Conservation (phyloP, 2,888 invertebrate genomes). For the Melinopterus prodromus region DNA sequence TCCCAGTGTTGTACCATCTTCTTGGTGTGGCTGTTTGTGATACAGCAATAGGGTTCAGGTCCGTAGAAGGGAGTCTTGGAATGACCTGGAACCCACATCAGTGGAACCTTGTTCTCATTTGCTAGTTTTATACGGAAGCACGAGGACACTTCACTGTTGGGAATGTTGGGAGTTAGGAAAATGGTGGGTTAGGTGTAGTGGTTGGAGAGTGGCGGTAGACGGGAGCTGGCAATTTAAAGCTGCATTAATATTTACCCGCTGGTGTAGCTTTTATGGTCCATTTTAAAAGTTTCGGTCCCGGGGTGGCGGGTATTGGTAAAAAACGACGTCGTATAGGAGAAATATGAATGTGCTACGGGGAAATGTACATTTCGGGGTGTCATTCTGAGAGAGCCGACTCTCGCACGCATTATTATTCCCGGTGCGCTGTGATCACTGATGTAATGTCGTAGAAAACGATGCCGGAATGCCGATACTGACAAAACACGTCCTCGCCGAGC, state of each 20-base stretch:
- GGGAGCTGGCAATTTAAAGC: neutral
- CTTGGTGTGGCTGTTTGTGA: no score
- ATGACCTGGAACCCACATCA: no score
- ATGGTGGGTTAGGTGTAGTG: neutral
- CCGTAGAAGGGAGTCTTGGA: no score
- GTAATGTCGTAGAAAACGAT: constrained; percentile 24
- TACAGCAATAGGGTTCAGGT: no score
- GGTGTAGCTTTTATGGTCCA: neutral
- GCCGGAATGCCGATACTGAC: constrained; percentile 16
- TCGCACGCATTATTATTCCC: constrained; percentile 23
- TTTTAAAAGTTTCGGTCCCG: neutral
- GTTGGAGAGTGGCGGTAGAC: neutral
- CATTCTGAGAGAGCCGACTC: constrained; percentile 7
- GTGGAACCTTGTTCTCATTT: no score
- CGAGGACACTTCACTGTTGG: no score
- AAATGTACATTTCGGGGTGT: constrained; percentile 19
- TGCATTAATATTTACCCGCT: neutral
- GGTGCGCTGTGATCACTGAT: constrained; percentile 14
- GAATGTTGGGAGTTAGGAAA: neutral
- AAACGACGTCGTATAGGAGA: constrained; percentile 12
- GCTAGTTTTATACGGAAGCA: no score
- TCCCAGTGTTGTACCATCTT: no score
- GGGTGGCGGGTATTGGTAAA: neutral
- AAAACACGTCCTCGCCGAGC: neutral
- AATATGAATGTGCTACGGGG: constrained; percentile 16